Conservation (phyloP, 2,888 invertebrate genomes). For the Campoletis raptor region DNA sequence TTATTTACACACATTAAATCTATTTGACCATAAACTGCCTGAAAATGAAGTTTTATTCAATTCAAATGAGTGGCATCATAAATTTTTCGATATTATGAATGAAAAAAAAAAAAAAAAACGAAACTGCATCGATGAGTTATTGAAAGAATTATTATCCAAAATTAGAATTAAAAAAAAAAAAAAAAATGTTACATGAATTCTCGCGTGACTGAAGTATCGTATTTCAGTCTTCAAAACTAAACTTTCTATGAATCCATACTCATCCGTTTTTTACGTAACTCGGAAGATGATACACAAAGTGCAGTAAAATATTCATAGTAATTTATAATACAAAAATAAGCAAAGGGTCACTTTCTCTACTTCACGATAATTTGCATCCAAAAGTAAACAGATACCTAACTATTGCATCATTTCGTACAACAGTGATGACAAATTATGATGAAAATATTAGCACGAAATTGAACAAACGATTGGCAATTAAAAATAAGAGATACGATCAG, state of each 20-base stretch:
- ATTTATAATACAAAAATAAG: background rate
- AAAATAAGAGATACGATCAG: slow-evolving; percentile 22
- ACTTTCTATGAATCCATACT: background rate
- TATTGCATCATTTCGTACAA: slow-evolving; percentile 41
- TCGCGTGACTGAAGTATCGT: background rate
- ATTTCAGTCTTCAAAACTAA: background rate
- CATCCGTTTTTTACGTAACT: slow-evolving; percentile 35
- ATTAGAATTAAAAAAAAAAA: background rate
- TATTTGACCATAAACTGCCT: background rate
- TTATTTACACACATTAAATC: background rate
- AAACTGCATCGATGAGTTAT: background rate
- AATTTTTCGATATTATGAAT: background rate
- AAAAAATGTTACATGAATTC: background rate
- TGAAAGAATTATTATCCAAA: background rate
- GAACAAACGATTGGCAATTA: slow-evolving; percentile 53
- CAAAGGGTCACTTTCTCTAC: background rate
- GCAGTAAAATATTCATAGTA: slow-evolving; percentile 21
- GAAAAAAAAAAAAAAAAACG: background rate
- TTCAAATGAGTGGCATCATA: background rate
- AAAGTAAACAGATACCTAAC: background rate
- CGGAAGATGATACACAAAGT: slow-evolving; percentile 47
- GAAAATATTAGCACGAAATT: slow-evolving; percentile 27
- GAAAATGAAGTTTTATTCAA: background rate
- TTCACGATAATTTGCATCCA: background rate
- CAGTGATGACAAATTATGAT: slow-evolving; percentile 8